Conservation (phyloP, 2,113 vertebrate genomes). For the Lophotis ruficrista region DNA sequence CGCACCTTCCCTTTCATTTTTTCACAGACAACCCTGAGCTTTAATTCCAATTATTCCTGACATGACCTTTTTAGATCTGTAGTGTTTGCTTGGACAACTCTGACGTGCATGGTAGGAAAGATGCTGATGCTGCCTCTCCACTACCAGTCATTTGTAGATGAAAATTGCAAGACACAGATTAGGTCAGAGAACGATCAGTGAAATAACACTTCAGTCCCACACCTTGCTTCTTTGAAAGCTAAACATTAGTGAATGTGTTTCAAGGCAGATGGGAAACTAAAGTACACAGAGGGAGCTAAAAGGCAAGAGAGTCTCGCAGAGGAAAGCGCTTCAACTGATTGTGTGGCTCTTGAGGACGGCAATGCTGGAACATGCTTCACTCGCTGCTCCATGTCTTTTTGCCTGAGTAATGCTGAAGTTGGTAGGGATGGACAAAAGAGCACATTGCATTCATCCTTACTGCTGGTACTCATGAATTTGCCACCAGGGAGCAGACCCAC, state of each 20-base stretch:
- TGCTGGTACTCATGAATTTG: neutral
- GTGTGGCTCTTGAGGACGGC: neutral
- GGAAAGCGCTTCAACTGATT: neutral
- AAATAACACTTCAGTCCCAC: neutral
- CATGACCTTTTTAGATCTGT: neutral
- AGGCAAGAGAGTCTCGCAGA: rapidly evolving
- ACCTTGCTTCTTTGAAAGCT: neutral
- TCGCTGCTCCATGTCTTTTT: neutral
- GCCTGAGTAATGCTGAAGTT: neutral
- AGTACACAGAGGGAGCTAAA: neutral
- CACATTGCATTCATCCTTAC: neutral
- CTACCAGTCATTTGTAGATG: neutral
- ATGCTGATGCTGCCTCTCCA: neutral
- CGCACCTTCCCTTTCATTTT: neutral
- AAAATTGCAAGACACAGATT: neutral
- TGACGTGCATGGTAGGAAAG: neutral
- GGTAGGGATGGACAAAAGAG: neutral
- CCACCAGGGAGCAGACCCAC: neutral
- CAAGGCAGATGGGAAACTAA: neutral
- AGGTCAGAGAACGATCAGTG: neutral
- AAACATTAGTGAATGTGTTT: neutral
- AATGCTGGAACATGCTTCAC: rapidly evolving
- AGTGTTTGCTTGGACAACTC: neutral
- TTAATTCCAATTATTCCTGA: neutral
- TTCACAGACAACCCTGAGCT: neutral